A percentile compares a stretch with the other conserved stretches of the same genome.
Evolutionary conservation across 2,113 vertebrate species (phyloP).

Genomic region (Centropus unirufus): DNA sequence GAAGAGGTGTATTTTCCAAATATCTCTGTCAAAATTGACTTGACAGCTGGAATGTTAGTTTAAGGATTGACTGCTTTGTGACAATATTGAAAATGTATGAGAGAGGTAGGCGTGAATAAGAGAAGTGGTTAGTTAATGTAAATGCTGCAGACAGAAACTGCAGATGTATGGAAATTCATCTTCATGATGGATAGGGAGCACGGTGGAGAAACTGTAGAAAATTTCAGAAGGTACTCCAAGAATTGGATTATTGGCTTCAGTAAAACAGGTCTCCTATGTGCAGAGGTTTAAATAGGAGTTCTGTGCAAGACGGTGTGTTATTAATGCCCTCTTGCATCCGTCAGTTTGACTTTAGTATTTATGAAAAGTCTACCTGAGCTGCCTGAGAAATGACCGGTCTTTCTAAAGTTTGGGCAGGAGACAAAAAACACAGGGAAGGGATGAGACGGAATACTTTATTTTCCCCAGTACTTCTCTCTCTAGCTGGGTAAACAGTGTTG

Average conservation of each 20-base stretch:
- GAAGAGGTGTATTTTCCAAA: not conserved
- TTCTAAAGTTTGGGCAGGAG: not conserved
- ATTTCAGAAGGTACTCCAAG: not conserved
- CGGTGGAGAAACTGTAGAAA: not conserved
- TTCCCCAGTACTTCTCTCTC: not conserved
- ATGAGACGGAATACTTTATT: accelerated
- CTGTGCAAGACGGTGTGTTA: not conserved
- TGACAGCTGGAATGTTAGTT: not conserved
- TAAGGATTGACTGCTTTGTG: not conserved
- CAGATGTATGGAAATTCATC: not conserved
- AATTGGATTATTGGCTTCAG: not conserved
- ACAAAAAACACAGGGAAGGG: accelerated
- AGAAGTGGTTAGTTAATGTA: not conserved
- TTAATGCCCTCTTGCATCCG: not conserved
- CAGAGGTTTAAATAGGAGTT: not conserved
- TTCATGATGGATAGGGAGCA: accelerated
- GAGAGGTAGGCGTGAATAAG: not conserved
- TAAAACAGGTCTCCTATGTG: not conserved
- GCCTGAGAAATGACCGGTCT: not conserved
- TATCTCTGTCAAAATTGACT: not conserved
- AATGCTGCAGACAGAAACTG: not conserved
- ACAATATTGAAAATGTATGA: not conserved
- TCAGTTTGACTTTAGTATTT: not conserved
- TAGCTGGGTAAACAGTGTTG: not conserved
- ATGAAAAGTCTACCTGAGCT: not conserved